Conservation (phyloP, 1,140 invertebrate species). For the Bombus cullumanus region DNA sequence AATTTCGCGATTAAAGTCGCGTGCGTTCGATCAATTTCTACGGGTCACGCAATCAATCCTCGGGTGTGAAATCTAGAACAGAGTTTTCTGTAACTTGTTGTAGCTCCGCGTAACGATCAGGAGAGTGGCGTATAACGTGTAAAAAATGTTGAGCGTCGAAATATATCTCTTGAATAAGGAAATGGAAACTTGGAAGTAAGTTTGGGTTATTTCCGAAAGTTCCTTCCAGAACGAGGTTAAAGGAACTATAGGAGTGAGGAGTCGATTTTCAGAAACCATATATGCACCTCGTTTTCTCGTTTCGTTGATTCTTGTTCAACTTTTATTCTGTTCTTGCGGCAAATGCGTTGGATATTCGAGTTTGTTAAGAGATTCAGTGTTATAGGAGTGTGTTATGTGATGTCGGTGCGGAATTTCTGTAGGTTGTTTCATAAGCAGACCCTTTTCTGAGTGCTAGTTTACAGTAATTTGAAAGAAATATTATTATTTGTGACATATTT, state of each 20-base stretch:
- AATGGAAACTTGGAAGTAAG: background rate
- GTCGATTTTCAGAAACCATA: background rate
- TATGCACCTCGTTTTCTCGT: background rate
- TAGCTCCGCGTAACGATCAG: background rate
- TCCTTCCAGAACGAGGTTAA: slow-evolving; percentile 26
- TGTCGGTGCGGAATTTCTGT: too few relatives aligned
- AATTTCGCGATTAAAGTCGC: slow-evolving; percentile 18
- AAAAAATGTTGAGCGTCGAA: background rate
- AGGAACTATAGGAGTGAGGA: background rate
- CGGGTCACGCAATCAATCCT: slow-evolving; percentile 53
- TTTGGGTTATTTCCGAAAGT: slow-evolving; percentile 47
- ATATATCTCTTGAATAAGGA: background rate
- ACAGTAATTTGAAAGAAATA: too few relatives aligned
- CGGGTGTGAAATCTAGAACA: slow-evolving; percentile 40
- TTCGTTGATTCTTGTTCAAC: background rate
- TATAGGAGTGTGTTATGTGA: too few relatives aligned
- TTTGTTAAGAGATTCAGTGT: too few relatives aligned
- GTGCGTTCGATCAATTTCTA: slow-evolving; percentile 19
- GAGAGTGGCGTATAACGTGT: background rate
- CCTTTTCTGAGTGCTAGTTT: too few relatives aligned
- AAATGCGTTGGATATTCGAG: background rate
- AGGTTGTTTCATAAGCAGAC: too few relatives aligned
- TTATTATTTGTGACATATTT: too few relatives aligned
- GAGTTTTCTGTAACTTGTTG: background rate
- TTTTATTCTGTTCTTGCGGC: background rate